These are phyloP conservation scores for Parazoanthus darwini DNA, from an alignment of 92 coral and sea anemone species.

Conservation along the genomic window DNA sequence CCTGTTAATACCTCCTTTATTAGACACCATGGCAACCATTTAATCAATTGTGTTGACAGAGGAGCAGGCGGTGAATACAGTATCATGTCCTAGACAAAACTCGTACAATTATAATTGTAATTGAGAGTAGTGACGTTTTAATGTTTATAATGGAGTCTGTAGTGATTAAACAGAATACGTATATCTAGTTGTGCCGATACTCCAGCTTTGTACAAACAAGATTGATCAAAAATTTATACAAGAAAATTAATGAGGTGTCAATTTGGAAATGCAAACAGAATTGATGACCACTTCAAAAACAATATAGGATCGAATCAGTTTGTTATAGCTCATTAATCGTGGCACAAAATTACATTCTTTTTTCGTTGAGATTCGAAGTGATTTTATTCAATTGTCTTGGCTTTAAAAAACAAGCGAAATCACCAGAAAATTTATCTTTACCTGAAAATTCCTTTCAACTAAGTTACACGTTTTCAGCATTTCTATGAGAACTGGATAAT, in stretches of 20 bases:
- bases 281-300: background rate
- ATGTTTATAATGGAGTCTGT: background rate
- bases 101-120: conserved; percentile 21
- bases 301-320: background rate
- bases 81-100: background rate
- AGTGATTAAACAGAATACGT: background rate
- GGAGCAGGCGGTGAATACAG: background rate
- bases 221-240: background rate
- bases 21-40: conserved; percentile 43
- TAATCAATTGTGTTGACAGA: background rate
- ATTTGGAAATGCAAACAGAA: background rate
- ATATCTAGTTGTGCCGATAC: background rate
- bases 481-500: too few relatives aligned
- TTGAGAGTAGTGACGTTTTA: conserved; percentile 14
- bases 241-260: conserved; percentile 6
- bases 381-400: too few relatives aligned
- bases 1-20: conserved; percentile 45
- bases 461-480: too few relatives aligned
- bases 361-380: too few relatives aligned
- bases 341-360: too few relatives aligned
- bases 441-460: too few relatives aligned
- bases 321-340: background rate
- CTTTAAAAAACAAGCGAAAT: too few relatives aligned
- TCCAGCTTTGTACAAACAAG: background rate
- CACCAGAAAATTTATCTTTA: too few relatives aligned